Conservation (phyloP, 1,140 invertebrate genomes). For the Leptestheria dahalacensis region DNA sequence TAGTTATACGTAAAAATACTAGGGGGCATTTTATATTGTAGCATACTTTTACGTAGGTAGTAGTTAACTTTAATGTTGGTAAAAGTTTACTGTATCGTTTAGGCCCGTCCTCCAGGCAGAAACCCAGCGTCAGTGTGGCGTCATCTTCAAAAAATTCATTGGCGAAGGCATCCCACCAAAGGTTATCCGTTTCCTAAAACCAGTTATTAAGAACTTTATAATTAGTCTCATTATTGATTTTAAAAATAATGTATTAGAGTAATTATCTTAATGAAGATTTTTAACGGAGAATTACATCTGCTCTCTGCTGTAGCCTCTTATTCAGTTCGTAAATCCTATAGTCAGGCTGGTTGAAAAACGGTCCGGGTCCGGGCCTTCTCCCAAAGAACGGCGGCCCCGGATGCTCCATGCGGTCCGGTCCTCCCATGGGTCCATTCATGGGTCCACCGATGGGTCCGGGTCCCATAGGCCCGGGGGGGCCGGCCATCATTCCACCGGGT, state of each 20-base stretch:
- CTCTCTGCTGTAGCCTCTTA: slow-evolving; percentile 87
- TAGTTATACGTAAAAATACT: too few relatives aligned
- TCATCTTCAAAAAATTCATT: slow-evolving; percentile 99
- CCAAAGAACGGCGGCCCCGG: slow-evolving; percentile 12
- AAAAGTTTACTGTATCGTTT: slow-evolving; percentile 82
- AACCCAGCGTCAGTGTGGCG: slow-evolving; percentile 84
- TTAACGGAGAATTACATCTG: slow-evolving; percentile 48
- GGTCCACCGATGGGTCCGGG: slow-evolving; percentile 3
- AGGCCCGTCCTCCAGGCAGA: slow-evolving; percentile 94
- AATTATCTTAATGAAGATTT: slow-evolving; percentile 23
- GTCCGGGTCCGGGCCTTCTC: slow-evolving; percentile 61
- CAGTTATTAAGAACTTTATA: slow-evolving; percentile 25
- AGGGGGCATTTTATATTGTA: not conserved
- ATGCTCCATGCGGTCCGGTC: slow-evolving; percentile 3
- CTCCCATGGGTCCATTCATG: not conserved
- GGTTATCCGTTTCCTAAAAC: slow-evolving; percentile 82
- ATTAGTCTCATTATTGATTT: not conserved
- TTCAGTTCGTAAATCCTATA: slow-evolving; percentile 94
- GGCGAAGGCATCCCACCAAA: slow-evolving; percentile 98
- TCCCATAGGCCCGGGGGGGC: slow-evolving; percentile 10
- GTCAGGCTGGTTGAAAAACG: slow-evolving; percentile 90
- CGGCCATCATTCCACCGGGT: slow-evolving; percentile 2
- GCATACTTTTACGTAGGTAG: not conserved
- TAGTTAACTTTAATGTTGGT: not conserved
- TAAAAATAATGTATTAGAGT: not conserved